Evolutionary conservation across 1,140 invertebrate species (phyloP).

Genomic region (Idris sp.): DNA sequence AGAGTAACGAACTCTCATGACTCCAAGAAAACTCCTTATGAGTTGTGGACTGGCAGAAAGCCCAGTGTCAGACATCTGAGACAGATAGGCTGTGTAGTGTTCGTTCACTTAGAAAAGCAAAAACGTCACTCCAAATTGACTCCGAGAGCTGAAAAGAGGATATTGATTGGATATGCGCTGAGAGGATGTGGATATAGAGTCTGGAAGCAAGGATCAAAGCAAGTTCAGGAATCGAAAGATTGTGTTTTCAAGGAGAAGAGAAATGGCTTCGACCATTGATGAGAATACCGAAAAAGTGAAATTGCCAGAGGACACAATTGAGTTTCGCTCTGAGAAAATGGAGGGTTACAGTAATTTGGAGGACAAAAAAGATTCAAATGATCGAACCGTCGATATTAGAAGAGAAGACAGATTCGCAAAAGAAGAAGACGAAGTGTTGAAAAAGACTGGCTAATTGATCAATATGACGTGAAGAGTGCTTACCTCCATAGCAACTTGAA

Average conservation of each 20-base stretch:
- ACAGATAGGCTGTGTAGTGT: conserved; percentile 70
- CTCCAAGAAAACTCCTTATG: conserved; percentile 57
- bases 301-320: neutral
- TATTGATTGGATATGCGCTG: conserved; percentile 57
- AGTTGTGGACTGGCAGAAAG: conserved; percentile 65
- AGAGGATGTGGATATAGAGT: conserved; percentile 39
- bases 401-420: conserved; percentile 23
- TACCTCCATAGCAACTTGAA: conserved; percentile 71
- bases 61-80: conserved; percentile 62
- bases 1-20: conserved; percentile 31
- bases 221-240: conserved; percentile 25
- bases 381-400: conserved; percentile 59
- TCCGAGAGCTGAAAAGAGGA: conserved; percentile 26
- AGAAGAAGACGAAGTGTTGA: conserved; percentile 24
- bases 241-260: conserved; percentile 28
- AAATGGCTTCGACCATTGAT: no score
- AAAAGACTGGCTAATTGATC: conserved; percentile 23
- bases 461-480: conserved; percentile 44
- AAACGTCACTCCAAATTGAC: conserved; percentile 56
- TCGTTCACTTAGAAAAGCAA: conserved; percentile 58
- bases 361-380: conserved; percentile 34
- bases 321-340: conserved; percentile 9
- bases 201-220: conserved; percentile 25
- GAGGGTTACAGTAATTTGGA: no score
- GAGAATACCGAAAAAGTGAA: neutral